Base-by-base conservation (phyloP, 2,113 vertebrate genomes). In the Gavialis gangeticus region DNA sequence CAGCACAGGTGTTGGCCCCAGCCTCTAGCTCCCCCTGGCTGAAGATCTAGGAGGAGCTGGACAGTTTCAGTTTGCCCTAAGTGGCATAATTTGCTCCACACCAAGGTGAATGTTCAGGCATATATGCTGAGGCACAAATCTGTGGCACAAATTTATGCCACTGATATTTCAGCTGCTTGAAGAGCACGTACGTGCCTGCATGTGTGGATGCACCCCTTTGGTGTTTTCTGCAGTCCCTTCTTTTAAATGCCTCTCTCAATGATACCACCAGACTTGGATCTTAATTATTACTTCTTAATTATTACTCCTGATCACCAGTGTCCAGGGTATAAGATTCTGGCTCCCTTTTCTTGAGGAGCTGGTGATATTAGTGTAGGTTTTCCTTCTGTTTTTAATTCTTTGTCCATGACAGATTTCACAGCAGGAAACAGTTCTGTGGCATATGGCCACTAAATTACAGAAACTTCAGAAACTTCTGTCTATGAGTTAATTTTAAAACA, bases 381-480 rank as follows among this genome's bases (percentile, higher is more conserved):
- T 93, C 93, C 96, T 97, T 96, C 97, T 97, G 95, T 90, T 97
- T 97, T 95, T 84, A 89, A 92, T 95, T 96, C 94, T 96, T 96
- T 95, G 97, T 97, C 97, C 94, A 1, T 97, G 97, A 97, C 97
- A 97, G 97, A 97, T 97, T 97, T 97, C 97, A 97, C 97, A 97
- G 97, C 96, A 97, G 97, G 97, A 96, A 97, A 87, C 94, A 87
- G 90, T 97, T 97, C 90, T 92, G 91, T 97, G 97, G 95, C 97
- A 97, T 97, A 97, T 97, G 97, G 97, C 94, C 96, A 97, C 93
- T 96, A 97, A 97, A 97, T 97, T 95, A 97, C 91, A 97, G 92
- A 96, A 97, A 97, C 97, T 97, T 97, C 93, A 92, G 95, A 97
- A 97, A 97, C 96, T 97, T 97, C 97, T 97, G 97, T 97, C 97